Evolutionary conservation across 2,797 vertebrate species (phyloP).

Genomic region (Acanthis flammea): DNA sequence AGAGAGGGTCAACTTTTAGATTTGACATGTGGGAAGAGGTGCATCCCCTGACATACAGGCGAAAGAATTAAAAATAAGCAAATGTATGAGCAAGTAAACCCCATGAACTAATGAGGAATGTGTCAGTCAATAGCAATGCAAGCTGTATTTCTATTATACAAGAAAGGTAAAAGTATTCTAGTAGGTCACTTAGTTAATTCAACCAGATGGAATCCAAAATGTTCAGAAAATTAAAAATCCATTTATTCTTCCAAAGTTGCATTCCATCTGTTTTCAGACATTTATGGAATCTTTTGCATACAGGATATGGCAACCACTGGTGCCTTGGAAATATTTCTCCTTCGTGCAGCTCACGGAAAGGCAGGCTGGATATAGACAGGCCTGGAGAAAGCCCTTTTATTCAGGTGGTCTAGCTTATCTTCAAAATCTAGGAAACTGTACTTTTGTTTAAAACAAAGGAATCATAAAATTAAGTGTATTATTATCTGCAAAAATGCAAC

Average conservation of each 20-base stretch:
- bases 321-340: constrained; percentile 53
- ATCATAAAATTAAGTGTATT: background rate
- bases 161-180: constrained; percentile 44
- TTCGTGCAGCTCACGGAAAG: background rate
- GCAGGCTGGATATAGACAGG: background rate
- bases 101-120: background rate
- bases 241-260: constrained; percentile 59
- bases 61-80: background rate
- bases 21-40: background rate
- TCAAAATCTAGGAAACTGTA: background rate
- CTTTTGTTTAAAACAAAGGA: background rate
- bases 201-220: constrained; percentile 68
- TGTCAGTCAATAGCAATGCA: background rate
- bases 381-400: background rate
- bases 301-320: constrained; percentile 53
- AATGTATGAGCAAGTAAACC: background rate
- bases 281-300: constrained; percentile 67
- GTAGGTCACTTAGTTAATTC: constrained; percentile 55
- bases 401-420: constrained; percentile 5
- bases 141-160: background rate
- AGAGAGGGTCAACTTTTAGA: background rate
- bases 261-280: constrained; percentile 67
- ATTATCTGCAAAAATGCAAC: background rate
- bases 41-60: background rate
- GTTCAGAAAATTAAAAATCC: constrained; percentile 67